Conservation (phyloP, 2,797 vertebrate species). For the Enteromius trimaculatus region DNA sequence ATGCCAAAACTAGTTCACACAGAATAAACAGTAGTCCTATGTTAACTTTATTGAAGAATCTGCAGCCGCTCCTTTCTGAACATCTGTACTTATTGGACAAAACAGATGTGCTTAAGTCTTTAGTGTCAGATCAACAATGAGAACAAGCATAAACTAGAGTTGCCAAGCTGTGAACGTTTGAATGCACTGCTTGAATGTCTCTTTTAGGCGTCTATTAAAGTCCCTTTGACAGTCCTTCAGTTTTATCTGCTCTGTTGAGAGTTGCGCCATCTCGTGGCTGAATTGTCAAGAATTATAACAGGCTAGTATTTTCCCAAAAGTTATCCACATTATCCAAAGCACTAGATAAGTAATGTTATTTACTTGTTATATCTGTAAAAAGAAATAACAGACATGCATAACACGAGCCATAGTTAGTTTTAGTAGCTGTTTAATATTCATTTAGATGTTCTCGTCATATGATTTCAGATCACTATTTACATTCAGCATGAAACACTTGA, state of each 20-base stretch:
- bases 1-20: background rate
- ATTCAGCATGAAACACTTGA: background rate
- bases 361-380: background rate
- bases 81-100: conserved; percentile 9
- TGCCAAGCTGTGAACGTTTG: background rate
- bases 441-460: background rate
- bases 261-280: conserved; percentile 43
- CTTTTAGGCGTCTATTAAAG: background rate
- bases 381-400: background rate
- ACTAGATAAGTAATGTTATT: background rate
- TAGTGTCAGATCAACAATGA: conserved; percentile 12
- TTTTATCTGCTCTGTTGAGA: background rate
- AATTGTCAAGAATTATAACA: background rate
- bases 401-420: background rate
- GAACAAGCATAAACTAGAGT: background rate
- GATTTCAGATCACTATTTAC: background rate
- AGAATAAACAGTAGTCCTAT: background rate
- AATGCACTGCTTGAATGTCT: background rate
- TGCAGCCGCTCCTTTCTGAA: background rate
- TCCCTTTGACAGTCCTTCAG: background rate
- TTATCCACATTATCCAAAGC: no score
- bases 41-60: background rate
- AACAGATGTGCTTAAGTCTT: background rate
- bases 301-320: background rate
- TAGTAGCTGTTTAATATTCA: background rate